Conservation (phyloP, 2,888 invertebrate species). For the Nezara viridula region DNA sequence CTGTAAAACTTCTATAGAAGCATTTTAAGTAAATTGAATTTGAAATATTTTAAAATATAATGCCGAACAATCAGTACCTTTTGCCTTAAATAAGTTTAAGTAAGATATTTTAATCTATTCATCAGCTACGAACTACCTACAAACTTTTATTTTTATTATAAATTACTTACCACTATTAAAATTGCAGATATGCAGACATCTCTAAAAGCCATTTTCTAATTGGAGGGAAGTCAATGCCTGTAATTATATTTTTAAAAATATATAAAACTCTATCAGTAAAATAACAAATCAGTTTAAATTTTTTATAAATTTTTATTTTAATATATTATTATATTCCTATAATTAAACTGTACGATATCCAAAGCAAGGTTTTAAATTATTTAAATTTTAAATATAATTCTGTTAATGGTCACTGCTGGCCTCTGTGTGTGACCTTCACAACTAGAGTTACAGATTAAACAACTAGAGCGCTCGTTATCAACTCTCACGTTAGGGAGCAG, state of each 20-base stretch:
- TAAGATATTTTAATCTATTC: not conserved
- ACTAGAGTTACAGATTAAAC: not conserved
- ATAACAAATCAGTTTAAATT: not conserved
- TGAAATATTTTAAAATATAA: not conserved
- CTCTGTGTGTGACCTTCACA: not conserved
- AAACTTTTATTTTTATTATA: not conserved
- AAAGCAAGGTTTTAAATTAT: not conserved
- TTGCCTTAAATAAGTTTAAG: not conserved
- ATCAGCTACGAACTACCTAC: not conserved
- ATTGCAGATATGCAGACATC: not conserved
- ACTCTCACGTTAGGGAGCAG: conserved; percentile 11
- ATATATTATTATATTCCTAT: not conserved
- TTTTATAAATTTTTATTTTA: not conserved
- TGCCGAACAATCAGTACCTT: not conserved
- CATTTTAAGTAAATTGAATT: not conserved
- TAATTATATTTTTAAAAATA: not conserved
- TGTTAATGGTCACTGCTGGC: not conserved
- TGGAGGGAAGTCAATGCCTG: not conserved
- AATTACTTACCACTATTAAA: not conserved
- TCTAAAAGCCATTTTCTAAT: not conserved
- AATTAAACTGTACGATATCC: not conserved
- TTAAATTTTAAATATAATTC: not conserved
- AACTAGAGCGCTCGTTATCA: conserved; percentile 8
- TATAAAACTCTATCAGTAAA: not conserved
- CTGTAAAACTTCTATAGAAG: too few relatives aligned